phyloP scores from a whole-genome alignment of 1,140 invertebrate genomes.

The Leucophenga varia region DNA sequence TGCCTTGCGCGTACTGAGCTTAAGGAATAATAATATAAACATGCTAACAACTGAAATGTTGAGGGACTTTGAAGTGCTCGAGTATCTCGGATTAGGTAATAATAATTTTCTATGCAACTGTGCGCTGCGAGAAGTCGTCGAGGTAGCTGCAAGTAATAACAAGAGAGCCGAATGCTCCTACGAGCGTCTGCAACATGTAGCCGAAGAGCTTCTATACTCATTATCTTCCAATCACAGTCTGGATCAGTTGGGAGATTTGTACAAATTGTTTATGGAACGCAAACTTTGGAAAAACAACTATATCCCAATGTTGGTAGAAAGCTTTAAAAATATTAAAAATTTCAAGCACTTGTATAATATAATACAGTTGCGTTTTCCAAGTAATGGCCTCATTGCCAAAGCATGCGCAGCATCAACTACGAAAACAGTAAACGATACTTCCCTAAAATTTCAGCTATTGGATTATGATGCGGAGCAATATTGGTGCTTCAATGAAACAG shows the following conservation, averaged over 20 bases:
- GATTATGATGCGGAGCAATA: constrained; percentile 19
- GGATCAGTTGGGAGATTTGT: too few species aligned
- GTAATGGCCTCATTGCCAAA: too few species aligned
- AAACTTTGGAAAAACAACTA: constrained; percentile 30
- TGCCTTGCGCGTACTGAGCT: constrained; percentile 44
- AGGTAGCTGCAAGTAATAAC: constrained; percentile 33
- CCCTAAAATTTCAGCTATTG: constrained; percentile 14
- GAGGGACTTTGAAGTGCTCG: constrained; percentile 37
- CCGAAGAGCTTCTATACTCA: not conserved
- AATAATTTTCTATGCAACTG: constrained; percentile 60
- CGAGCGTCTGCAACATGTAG: constrained; percentile 1
- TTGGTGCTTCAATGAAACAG: constrained; percentile 20
- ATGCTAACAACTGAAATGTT: constrained; percentile 56
- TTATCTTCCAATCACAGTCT: too few species aligned
- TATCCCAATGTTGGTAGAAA: too few species aligned
- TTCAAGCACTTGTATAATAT: too few species aligned
- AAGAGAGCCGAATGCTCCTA: constrained; percentile 5
- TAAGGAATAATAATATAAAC: constrained; percentile 58
- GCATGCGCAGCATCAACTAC: too few species aligned
- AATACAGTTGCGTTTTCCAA: not conserved
- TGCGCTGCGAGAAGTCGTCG: constrained; percentile 52
- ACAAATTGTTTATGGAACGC: constrained; percentile 10
- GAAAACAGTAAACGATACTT: constrained; percentile 1
- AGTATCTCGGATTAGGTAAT: constrained; percentile 41
- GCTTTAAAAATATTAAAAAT: too few species aligned